A percentile compares a stretch with the other conserved stretches of the same genome.
phyloP scores from a whole-genome alignment of 2,888 invertebrate genomes.

The Rhagium mordax region DNA sequence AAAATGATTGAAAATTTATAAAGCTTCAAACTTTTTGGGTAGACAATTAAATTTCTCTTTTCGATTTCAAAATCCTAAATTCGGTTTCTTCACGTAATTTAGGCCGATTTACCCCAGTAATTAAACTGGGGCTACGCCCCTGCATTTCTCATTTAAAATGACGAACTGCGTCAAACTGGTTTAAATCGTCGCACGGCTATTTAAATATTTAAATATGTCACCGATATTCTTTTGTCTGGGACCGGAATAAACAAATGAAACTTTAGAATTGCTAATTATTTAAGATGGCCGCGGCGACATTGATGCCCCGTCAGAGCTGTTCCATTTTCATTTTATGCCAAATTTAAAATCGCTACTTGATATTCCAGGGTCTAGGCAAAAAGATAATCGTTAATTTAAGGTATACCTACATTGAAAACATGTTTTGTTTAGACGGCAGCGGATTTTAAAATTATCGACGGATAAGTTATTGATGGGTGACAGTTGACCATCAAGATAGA shows the following conservation, averaged over 20 bases:
- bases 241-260: constrained; percentile 66
- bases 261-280: constrained; percentile 69
- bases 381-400: constrained; percentile 64
- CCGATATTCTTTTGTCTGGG: constrained; percentile 67
- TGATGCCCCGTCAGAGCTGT: constrained; percentile 39
- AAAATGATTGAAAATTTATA: no score
- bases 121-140: constrained; percentile 34
- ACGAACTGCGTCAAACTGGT: constrained; percentile 58
- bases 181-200: constrained; percentile 60
- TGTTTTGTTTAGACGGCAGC: constrained; percentile 53
- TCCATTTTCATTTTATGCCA: constrained; percentile 51
- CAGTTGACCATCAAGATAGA: constrained; percentile 67
- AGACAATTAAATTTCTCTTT: no score
- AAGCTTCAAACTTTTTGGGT: no score
- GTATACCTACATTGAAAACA: constrained; percentile 54
- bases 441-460: constrained; percentile 57
- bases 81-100: no score
- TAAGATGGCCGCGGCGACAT: constrained; percentile 48
- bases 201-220: constrained; percentile 69
- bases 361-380: constrained; percentile 52
- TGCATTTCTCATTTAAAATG: constrained; percentile 51
- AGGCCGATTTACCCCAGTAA: no score
- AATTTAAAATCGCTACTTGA: constrained; percentile 42
- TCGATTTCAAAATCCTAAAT: no score
- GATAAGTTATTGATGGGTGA: constrained; percentile 68